Evolutionary conservation across 2,888 invertebrate species (phyloP), one percentile per base, ranked within the genome.

Genomic region (Galerucella nymphaeae): DNA sequence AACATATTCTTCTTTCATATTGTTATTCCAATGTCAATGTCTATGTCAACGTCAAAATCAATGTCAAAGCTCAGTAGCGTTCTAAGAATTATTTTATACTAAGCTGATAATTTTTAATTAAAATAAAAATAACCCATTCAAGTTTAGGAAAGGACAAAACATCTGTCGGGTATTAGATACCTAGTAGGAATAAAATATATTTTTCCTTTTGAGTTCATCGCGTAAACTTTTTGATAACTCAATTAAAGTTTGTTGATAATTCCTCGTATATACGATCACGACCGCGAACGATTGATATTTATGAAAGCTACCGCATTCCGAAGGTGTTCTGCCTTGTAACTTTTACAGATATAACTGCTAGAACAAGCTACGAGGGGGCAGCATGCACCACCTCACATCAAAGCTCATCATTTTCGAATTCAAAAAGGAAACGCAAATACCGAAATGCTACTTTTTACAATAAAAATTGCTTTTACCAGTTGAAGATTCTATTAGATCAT

Each of bases 281-380:
- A 9, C 1, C 30, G 30, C 30, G 1, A 82, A 78, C 84, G 85
- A 86, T 86, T 85, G 85, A 86, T 86, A 86, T 86, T 86, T 86
- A 86, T 86, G 85, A 86, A 86, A 85, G 84, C 82, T 82, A 81
- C 82, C 81, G 82, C 83, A 85, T 85, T 85, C 84, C 81, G 77
- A 81, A 82, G 83, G 83, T 84, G 84, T 80, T 80, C 78, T 75
- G 77, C 74, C 79, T 80, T 81, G 80, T 80, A 85, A 82, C 81
- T 81, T 82, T 80, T 78, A 75, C 80, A 76, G 79, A 81, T 79
- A 80, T 79, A 80, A 80, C 78, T 78, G 79, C 16, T 62, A 55
- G 50, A 20, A 53, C 62, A 55, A 18, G 20, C 62, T 75, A 38
- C 69, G 57, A 48, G 66, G 53, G 18, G 58, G 58, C 48, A 45